Conservation (phyloP, 2,113 vertebrate species). For the Bufo bufo region DNA sequence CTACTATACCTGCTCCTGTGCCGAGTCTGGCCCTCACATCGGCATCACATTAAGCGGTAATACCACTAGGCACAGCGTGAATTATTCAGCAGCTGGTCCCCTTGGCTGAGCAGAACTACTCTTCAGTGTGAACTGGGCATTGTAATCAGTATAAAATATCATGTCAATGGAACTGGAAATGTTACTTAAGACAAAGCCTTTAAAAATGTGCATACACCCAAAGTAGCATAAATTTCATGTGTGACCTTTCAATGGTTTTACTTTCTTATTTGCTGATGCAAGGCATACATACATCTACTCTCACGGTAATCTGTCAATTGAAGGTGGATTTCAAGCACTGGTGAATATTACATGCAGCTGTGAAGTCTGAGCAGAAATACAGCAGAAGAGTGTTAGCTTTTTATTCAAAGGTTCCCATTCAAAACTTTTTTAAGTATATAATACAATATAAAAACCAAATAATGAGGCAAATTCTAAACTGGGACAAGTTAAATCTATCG, state of each 20-base stretch:
- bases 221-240: slow-evolving; percentile 21
- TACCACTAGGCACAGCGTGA: not conserved
- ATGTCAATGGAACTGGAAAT: slow-evolving; percentile 10
- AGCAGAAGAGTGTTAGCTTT: not conserved
- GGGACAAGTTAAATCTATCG: not conserved
- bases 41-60: not conserved
- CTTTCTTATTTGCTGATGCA: slow-evolving; percentile 16
- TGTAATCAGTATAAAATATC: slow-evolving; percentile 11
- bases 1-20: not conserved
- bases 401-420: not conserved
- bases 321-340: slow-evolving; percentile 9
- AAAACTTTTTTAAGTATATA: not conserved
- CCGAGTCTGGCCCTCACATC: not conserved
- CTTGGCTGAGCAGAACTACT: not conserved
- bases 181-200: slow-evolving; percentile 23
- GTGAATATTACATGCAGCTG: slow-evolving; percentile 5
- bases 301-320: slow-evolving; percentile 19
- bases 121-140: not conserved
- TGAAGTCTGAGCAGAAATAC: slow-evolving; percentile 1
- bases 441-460: not conserved
- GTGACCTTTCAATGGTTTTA: slow-evolving; percentile 18
- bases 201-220: slow-evolving; percentile 35
- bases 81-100: not conserved
- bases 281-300: slow-evolving; percentile 2
- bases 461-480: not conserved